Evolutionary conservation across 2,113 vertebrate species (phyloP).

Genomic region (Girardinichthys multiradiatus): DNA sequence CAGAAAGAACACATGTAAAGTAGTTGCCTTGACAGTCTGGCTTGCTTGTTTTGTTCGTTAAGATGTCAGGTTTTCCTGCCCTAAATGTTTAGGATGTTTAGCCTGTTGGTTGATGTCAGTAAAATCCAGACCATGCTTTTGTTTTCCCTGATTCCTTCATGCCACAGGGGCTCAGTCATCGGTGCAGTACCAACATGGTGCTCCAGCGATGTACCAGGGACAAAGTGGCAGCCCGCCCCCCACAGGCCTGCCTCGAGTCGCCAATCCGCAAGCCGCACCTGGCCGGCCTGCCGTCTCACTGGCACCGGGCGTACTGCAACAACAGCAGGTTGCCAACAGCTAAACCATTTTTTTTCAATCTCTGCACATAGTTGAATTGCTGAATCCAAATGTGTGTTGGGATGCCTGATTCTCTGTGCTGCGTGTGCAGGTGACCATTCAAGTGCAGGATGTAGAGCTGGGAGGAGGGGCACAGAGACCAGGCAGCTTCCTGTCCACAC

Average conservation of each 20-base stretch:
- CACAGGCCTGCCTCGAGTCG: slow-evolving; percentile 81
- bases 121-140: neutral
- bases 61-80: neutral
- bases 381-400: neutral
- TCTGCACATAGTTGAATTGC: neutral
- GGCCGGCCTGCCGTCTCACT: slow-evolving; percentile 64
- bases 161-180: slow-evolving; percentile 82
- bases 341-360: neutral
- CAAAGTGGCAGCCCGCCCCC: slow-evolving; percentile 90
- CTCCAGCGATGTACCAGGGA: slow-evolving; percentile 84
- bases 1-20: too few species aligned
- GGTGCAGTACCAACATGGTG: slow-evolving; percentile 88
- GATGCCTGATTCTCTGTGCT: neutral
- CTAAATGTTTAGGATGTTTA: neutral
- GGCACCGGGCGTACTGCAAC: slow-evolving; percentile 78
- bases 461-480: slow-evolving; percentile 82
- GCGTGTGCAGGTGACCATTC: slow-evolving; percentile 88
- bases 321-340: slow-evolving; percentile 84
- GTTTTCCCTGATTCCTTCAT: neutral
- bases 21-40: too few species aligned
- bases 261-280: slow-evolving; percentile 82
- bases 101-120: neutral
- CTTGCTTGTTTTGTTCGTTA: neutral
- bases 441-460: slow-evolving; percentile 92
- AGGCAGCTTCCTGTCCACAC: slow-evolving; percentile 85